These are phyloP conservation scores for Nixonia krombeini DNA, from an alignment of 1,140 invertebrate genomes.

Conservation along the genomic window DNA sequence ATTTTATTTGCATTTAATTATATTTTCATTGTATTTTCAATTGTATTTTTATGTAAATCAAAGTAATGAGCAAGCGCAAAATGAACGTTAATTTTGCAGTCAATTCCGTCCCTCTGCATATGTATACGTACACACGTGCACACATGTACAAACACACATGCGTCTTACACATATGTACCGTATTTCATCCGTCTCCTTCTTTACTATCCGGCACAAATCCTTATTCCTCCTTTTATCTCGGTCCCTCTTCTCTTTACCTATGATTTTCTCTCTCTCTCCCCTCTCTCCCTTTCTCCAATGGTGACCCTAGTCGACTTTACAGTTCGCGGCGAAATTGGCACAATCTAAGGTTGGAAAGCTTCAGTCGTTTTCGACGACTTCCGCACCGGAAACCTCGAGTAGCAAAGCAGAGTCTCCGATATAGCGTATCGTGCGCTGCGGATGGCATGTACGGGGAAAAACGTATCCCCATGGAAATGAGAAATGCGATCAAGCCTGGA, in stretches of 20 bases:
- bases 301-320: slow-evolving; percentile 31
- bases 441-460: slow-evolving; percentile 30
- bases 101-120: too few species aligned
- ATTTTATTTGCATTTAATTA: too few species aligned
- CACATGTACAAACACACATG: too few species aligned
- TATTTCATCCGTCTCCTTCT: too few species aligned
- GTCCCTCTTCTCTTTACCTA: slow-evolving; percentile 6
- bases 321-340: slow-evolving; percentile 40
- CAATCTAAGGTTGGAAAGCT: slow-evolving; percentile 42
- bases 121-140: too few species aligned
- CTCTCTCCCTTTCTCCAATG: slow-evolving; percentile 15
- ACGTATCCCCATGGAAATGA: slow-evolving; percentile 41
- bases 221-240: too few species aligned
- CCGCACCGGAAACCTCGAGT: slow-evolving; percentile 43
- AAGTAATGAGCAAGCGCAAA: too few species aligned
- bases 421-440: slow-evolving; percentile 16
- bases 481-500: slow-evolving; percentile 13
- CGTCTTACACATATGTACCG: too few species aligned
- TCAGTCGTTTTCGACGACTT: slow-evolving; percentile 42
- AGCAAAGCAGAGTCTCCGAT: slow-evolving; percentile 31
- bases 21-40: too few species aligned
- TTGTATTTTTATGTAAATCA: too few species aligned
- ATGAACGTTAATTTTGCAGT: too few species aligned
- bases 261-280: slow-evolving; percentile 1
- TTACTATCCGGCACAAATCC: too few species aligned